Evolutionary conservation across 2,113 vertebrate genomes (phyloP).

Genomic region (Calidris pygmaea): DNA sequence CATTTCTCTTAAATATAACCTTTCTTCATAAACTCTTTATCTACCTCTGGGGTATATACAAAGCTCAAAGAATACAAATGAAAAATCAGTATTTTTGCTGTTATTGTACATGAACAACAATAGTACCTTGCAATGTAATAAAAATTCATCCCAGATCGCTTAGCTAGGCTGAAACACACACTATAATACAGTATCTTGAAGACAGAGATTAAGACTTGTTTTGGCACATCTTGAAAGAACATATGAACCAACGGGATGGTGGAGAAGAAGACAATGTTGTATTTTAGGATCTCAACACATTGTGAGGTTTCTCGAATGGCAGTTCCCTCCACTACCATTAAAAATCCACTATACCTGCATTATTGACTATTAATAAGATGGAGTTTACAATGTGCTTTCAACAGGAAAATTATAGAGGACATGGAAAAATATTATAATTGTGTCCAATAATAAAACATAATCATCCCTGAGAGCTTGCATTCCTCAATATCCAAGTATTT

Average conservation of each 20-base stretch:
- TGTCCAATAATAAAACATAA: background rate
- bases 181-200: constrained; percentile 7
- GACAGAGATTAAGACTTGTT: constrained; percentile 49
- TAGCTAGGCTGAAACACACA: constrained; percentile 20
- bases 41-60: constrained; percentile 47
- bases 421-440: background rate
- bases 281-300: constrained; percentile 33
- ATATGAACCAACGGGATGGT: background rate
- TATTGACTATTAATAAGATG: constrained; percentile 32
- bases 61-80: constrained; percentile 35
- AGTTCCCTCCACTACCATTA: constrained; percentile 7
- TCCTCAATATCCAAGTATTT: background rate
- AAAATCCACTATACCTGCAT: constrained; percentile 4
- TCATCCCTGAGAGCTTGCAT: background rate
- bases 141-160: constrained; percentile 36
- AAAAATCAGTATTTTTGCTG: constrained; percentile 47
- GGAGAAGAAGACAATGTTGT: constrained; percentile 19
- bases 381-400: constrained; percentile 25
- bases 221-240: constrained; percentile 41
- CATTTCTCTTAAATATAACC: constrained; percentile 67
- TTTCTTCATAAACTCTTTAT: constrained; percentile 56
- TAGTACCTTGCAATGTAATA: constrained; percentile 19
- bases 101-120: constrained; percentile 38
- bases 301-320: constrained; percentile 35
- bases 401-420: constrained; percentile 8